These are phyloP conservation scores for Podilymbus podiceps DNA, from an alignment of 2,113 vertebrate genomes.

Conservation along the genomic window DNA sequence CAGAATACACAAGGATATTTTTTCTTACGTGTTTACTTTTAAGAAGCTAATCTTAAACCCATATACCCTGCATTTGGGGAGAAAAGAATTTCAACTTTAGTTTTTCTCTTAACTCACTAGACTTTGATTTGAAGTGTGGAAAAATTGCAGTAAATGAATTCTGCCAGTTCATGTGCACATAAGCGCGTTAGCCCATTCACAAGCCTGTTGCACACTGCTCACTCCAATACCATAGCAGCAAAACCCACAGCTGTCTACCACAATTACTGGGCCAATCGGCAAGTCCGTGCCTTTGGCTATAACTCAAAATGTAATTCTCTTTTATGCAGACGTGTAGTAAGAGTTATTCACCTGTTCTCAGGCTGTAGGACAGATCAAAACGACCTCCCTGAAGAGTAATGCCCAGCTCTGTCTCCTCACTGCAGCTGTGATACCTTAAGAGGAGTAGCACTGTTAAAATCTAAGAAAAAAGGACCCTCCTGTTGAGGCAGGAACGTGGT, in stretches of 20 bases:
- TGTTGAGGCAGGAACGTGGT: slow-evolving; percentile 96
- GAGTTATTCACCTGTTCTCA: background rate
- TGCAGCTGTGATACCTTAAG: slow-evolving; percentile 91
- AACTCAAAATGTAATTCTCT: background rate
- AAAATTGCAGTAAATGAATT: background rate
- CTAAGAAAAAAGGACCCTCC: slow-evolving; percentile 97
- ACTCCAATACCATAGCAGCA: background rate
- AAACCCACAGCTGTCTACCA: background rate
- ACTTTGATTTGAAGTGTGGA: background rate
- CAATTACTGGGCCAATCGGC: background rate
- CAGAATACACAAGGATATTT: background rate
- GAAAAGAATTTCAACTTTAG: background rate
- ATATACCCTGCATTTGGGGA: background rate
- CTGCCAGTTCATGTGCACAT: background rate
- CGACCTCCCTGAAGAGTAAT: background rate
- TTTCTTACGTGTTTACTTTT: slow-evolving; percentile 3
- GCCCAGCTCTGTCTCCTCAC: slow-evolving; percentile 66
- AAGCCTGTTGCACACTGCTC: background rate
- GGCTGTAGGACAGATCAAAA: background rate
- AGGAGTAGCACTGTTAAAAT: slow-evolving; percentile 84
- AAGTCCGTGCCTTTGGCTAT: background rate
- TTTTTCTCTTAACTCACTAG: background rate
- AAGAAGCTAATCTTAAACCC: background rate
- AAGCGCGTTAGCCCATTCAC: background rate
- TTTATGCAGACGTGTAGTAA: background rate